phyloP scores from a whole-genome alignment of 2,888 invertebrate genomes.

The Caprella mutica region DNA sequence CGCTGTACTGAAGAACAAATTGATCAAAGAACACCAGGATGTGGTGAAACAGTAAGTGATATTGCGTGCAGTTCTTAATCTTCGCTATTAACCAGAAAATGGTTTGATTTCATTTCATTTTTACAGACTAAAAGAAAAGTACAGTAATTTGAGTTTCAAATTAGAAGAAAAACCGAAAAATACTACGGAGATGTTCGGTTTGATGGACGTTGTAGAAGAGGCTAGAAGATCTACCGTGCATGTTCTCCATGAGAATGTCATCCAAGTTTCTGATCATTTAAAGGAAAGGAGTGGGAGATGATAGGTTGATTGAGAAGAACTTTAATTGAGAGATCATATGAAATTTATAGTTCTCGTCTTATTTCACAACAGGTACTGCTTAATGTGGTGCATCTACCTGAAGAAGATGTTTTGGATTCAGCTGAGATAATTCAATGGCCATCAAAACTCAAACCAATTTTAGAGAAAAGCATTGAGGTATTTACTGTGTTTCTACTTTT shows the following conservation, averaged over 20 bases:
- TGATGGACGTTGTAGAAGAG: slow-evolving; percentile 66
- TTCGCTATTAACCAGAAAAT: too few relatives aligned
- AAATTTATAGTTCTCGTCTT: too few relatives aligned
- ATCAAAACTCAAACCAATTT: slow-evolving; percentile 56
- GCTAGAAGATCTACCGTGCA: slow-evolving; percentile 62
- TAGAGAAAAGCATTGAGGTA: slow-evolving; percentile 33
- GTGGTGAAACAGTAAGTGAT: slow-evolving; percentile 16
- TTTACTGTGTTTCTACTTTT: too few relatives aligned
- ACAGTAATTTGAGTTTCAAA: slow-evolving; percentile 55
- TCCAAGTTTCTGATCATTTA: slow-evolving; percentile 54
- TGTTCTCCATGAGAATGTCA: slow-evolving; percentile 50
- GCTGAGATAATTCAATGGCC: slow-evolving; percentile 75
- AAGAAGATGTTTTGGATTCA: slow-evolving; percentile 62
- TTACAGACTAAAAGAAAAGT: too few relatives aligned
- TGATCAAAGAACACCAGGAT: slow-evolving; percentile 23
- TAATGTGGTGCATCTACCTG: slow-evolving; percentile 34
- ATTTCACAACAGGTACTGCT: slow-evolving; percentile 30
- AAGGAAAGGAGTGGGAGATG: slow-evolving; percentile 54
- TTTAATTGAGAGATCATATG: not conserved
- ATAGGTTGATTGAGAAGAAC: slow-evolving; percentile 37
- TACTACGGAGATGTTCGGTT: slow-evolving; percentile 68
- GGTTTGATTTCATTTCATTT: too few relatives aligned
- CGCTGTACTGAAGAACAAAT: slow-evolving; percentile 15
- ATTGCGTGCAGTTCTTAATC: too few relatives aligned
- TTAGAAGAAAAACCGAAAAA: slow-evolving; percentile 62